Evolutionary conservation across 2,113 vertebrate species (phyloP), one percentile per base, ranked within the genome.

Genomic region (Hemicordylus capensis): DNA sequence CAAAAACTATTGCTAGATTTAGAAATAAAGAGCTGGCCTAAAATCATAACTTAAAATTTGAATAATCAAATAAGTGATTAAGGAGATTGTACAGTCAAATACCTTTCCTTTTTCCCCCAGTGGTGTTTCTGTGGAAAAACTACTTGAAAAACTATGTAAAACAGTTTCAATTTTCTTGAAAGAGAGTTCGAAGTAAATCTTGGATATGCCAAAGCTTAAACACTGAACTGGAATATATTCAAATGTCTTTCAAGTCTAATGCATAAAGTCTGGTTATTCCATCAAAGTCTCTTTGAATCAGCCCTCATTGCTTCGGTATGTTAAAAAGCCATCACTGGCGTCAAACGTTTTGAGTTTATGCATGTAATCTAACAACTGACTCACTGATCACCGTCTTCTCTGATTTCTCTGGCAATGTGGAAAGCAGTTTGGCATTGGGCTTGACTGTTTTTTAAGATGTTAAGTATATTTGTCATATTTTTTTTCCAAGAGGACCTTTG

Each of bases 341-440:
- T 34, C 90, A 81, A 80, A 89, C 72, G 87, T 87, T 91, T 90
- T 79, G 69, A 87, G 76, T 59, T 91, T 89, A 90, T 79, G 69
- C 19, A 75, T n/a, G 61, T 85, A 90, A 88, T 67, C 85, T 88
- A 89, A 86, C 74, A 89, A 91, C 70, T 42, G 84, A 58, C 82
- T 86, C 87, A 91, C 95, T 95, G 89, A 96, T 96, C 94, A 74
- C 93, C 37, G 93, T 95, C 85, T 95, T 97, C 80, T 97, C 95
- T 81, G 95, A 96, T 96, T 97, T 96, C 83, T 95, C 96, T 70
- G 95, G 95, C 67, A 96, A 97, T 94, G 96, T 90, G 4, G 94
- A 96, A 94, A 97, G 96, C 93, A 97, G 87, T 89, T 97, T 96
- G 83, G 95, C 96, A 90, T 96, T 97, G 90, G 92, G 95, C 90